Base-by-base conservation (phyloP, 2,888 invertebrate species). In the Leptinotarsa haldemani region DNA sequence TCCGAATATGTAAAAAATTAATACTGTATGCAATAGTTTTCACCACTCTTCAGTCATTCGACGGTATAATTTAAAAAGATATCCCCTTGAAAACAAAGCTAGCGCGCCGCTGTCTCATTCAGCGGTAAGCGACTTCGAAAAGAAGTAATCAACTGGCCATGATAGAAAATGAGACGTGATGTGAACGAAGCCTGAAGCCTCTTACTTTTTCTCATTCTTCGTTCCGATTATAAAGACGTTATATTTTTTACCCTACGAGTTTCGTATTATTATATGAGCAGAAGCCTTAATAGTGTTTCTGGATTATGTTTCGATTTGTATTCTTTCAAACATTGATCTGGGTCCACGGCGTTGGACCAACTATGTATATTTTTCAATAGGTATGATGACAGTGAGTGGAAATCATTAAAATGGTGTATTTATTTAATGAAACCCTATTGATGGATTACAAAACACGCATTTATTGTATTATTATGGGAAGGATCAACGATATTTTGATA, bases 191-290 rank as follows among this genome's bases (percentile, higher is more conserved):
- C 47, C 70, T 63, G 74, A 61, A 58, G 66, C 61, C 69, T 74
- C 56, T 65, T 69, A 75, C 74, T 78, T 77, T 72, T 73, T 74
- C 68, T 69, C 65, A 18, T 56, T 66, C 48, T 71, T 73, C 71
- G 76, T 70, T 77, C 22, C 78, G 75, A 79, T 80, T 79, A 80
- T 80, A 78, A 79, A 79, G 80, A 80, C 75, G 80, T 80, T 79
- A 78, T 30, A 74, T 74, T 79, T 78, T 77, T 78, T 73, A 58
- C 71, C 67, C 71, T 20, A 63, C 66, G 48, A 61, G 70, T 65
- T 70, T 73, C 53, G 18, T 56, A 73, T 67, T 69, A 61, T 73
- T 64, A 69, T 61, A 46, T 67, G 58, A 61, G 70, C 69, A 58
- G 73, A 68, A 61, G 61, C 61, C 40, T 40, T n/a, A 16, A 25